phyloP scores from a whole-genome alignment of 1,140 invertebrate species.

The Cyclina sinensis region DNA sequence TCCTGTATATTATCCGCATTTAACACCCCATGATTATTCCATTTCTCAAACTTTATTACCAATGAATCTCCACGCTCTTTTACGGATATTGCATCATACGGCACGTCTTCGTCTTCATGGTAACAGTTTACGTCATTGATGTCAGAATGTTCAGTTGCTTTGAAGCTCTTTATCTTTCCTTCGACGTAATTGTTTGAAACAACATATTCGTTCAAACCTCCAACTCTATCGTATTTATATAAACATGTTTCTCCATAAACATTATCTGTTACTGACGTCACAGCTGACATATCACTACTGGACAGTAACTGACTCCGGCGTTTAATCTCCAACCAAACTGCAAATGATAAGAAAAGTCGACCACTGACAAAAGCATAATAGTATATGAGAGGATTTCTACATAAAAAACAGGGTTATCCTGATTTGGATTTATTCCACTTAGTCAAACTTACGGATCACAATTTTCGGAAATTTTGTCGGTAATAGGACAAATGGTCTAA shows the following conservation, averaged over 20 bases:
- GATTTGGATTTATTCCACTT: too few species aligned
- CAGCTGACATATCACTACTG: background rate
- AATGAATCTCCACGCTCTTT: too few species aligned
- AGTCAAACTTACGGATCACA: too few species aligned
- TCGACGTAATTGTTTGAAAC: background rate
- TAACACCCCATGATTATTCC: background rate
- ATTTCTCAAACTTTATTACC: background rate
- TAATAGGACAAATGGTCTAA: too few species aligned
- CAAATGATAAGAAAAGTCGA: background rate
- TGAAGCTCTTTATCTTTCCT: background rate
- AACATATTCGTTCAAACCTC: background rate
- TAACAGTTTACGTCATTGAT: background rate
- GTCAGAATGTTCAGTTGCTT: background rate
- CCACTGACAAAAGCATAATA: too few species aligned
- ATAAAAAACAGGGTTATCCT: too few species aligned
- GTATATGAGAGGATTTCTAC: too few species aligned
- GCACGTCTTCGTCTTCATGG: background rate
- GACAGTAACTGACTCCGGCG: background rate
- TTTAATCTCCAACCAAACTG: conserved; percentile 31
- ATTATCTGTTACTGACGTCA: background rate
- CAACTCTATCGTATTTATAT: background rate
- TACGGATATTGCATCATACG: too few species aligned
- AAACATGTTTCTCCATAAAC: background rate
- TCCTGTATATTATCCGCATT: background rate
- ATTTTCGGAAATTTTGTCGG: too few species aligned